A percentile compares a stretch with the other conserved stretches of the same genome.
Evolutionary conservation across 2,888 invertebrate species (phyloP).

Genomic region (Diabrotica balteata): DNA sequence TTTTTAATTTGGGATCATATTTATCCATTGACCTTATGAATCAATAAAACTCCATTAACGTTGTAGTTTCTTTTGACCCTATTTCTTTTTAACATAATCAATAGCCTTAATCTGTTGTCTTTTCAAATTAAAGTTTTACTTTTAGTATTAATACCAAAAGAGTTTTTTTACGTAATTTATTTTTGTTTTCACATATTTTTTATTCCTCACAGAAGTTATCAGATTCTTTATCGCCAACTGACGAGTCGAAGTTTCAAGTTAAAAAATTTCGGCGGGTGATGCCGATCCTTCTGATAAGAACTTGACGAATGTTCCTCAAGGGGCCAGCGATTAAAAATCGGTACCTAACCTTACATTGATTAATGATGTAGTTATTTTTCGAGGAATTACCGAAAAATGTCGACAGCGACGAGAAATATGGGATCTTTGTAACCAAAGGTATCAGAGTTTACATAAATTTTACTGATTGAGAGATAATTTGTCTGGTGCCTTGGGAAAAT

Average conservation of each 20-base stretch:
- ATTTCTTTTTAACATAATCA: no score
- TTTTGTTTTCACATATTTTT: not conserved
- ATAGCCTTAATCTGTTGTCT: no score
- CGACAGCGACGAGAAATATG: conserved; percentile 8
- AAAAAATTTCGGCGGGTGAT: not conserved
- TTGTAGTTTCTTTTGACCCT: no score
- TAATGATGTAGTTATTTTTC: conserved; percentile 17
- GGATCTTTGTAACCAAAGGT: not conserved
- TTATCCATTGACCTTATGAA: no score
- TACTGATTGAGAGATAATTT: conserved; percentile 11
- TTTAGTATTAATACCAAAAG: no score
- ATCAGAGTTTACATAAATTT: conserved; percentile 10
- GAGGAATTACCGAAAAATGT: conserved; percentile 17
- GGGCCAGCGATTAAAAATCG: conserved; percentile 13
- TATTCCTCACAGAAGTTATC: conserved; percentile 4
- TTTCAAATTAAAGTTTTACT: no score
- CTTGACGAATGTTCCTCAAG: conserved; percentile 21
- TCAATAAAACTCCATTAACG: no score
- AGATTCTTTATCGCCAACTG: conserved; percentile 2
- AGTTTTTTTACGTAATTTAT: no score
- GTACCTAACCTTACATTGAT: conserved; percentile 19
- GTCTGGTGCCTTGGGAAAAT: no score
- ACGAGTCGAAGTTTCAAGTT: conserved; percentile 7
- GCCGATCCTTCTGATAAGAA: conserved; percentile 17
- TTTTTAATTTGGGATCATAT: no score